Evolutionary conservation across 2,888 invertebrate species (phyloP).

Genomic region (Acrobasis suavella): DNA sequence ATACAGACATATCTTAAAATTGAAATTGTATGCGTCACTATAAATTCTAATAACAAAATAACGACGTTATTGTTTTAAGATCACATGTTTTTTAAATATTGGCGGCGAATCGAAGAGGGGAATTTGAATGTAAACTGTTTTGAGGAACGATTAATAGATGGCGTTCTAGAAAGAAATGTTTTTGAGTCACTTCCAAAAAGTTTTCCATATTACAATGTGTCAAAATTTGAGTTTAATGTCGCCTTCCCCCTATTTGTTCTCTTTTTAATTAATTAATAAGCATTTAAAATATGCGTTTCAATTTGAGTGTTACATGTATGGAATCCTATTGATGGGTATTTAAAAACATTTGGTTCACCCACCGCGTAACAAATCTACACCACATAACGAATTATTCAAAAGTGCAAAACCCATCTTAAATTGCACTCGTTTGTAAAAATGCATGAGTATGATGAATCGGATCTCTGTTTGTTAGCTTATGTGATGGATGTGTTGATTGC

Average conservation of each 20-base stretch:
- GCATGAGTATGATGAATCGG: conserved; percentile 24
- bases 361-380: neutral
- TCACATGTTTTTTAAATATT: neutral
- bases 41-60: neutral
- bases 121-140: neutral
- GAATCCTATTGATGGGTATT: neutral
- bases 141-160: neutral
- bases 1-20: conserved; percentile 11
- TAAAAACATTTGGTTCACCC: conserved; percentile 11
- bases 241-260: neutral
- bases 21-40: conserved; percentile 8
- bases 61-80: neutral
- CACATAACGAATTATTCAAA: neutral
- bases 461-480: conserved; percentile 28
- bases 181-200: neutral
- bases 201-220: conserved; percentile 1
- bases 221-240: conserved; percentile 1
- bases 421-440: conserved; percentile 1
- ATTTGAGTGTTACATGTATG: neutral
- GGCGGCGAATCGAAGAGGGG: neutral
- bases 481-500: conserved; percentile 32
- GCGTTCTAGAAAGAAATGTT: neutral
- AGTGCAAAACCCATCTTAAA: neutral
- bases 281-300: conserved; percentile 10
- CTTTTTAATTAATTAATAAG: conserved; percentile 1